Evolutionary conservation across 2,113 vertebrate genomes (phyloP).

Genomic region (Phrynocephalus versicolor): DNA sequence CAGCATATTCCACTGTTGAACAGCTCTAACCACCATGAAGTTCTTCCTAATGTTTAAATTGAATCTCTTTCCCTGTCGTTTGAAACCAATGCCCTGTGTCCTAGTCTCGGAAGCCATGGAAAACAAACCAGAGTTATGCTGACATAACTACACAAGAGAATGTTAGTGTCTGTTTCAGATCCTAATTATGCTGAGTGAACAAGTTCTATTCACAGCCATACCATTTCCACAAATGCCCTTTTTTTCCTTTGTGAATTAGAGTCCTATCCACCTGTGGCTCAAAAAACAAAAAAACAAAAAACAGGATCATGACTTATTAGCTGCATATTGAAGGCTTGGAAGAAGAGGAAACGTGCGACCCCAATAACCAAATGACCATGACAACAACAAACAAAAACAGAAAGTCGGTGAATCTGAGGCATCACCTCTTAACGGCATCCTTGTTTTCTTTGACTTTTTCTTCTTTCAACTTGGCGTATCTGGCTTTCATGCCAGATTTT

Average conservation of each 20-base stretch:
- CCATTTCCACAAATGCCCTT: not conserved
- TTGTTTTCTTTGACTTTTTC: slow-evolving; percentile 78
- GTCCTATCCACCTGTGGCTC: not conserved
- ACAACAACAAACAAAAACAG: not conserved
- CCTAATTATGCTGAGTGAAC: not conserved
- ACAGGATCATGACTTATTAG: not conserved
- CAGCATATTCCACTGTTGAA: too few species aligned
- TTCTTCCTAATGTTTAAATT: too few species aligned
- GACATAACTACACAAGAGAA: too few species aligned
- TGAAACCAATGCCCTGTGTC: too few species aligned
- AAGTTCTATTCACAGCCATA: not conserved
- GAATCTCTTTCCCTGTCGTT: too few species aligned
- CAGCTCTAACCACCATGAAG: too few species aligned
- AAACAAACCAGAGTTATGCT: too few species aligned
- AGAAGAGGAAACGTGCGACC: not conserved
- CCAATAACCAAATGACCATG: too few species aligned
- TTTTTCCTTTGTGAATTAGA: not conserved
- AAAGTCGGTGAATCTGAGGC: not conserved
- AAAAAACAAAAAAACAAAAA: slow-evolving; percentile 10
- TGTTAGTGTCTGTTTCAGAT: not conserved
- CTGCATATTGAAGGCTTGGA: not conserved
- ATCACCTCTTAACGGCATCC: slow-evolving; percentile 84
- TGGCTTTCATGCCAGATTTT: slow-evolving; percentile 88
- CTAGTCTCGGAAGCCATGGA: too few species aligned
- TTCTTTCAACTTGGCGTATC: slow-evolving; percentile 80